A percentile compares a stretch with the other conserved stretches of the same genome.
phyloP scores from a whole-genome alignment of 2,888 invertebrate species.

The Tetrapedia diversipes region DNA sequence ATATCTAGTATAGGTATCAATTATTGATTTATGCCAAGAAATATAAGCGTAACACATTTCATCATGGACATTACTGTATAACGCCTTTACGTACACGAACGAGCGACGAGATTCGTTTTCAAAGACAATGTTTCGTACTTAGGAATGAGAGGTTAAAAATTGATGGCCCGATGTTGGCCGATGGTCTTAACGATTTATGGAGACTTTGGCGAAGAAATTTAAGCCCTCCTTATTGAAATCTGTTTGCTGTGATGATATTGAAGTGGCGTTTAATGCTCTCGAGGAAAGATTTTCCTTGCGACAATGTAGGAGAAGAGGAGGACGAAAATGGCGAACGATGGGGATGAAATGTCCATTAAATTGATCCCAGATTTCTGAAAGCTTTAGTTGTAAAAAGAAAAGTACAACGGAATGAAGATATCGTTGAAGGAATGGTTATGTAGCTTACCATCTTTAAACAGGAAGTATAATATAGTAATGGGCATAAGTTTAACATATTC shows the following conservation, averaged over 20 bases:
- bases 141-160: neutral
- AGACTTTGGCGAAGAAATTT: neutral
- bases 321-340: neutral
- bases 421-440: neutral
- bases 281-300: neutral
- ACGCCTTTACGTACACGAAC: neutral
- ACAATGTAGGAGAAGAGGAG: neutral
- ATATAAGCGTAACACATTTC: slow-evolving; percentile 14
- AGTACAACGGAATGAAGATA: neutral
- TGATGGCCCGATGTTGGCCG: neutral
- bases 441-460: no score
- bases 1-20: no score
- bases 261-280: slow-evolving; percentile 10
- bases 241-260: slow-evolving; percentile 9
- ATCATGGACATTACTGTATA: neutral
- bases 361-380: slow-evolving; percentile 3
- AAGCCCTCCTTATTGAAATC: slow-evolving; percentile 11
- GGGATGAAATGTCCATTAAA: neutral
- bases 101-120: neutral
- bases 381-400: neutral
- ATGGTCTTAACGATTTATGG: slow-evolving; percentile 5
- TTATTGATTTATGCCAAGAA: no score
- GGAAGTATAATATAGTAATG: no score
- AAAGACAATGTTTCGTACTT: neutral
- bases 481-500: no score